Conservation (phyloP, 2,888 invertebrate genomes). For the Pimpla rufipes region DNA sequence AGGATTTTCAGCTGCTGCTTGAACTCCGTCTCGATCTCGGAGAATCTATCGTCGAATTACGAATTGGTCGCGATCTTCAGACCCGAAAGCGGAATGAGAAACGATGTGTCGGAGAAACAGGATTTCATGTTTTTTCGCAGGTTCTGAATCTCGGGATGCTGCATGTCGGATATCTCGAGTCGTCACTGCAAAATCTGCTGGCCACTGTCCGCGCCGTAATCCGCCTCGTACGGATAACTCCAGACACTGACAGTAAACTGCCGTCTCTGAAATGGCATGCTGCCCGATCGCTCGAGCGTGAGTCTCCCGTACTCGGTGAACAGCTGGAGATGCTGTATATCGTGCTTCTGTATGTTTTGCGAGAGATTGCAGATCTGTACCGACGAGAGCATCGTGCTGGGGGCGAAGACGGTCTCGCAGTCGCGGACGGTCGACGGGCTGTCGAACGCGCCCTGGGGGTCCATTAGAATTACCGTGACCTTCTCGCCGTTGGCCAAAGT, state of each 20-base stretch:
- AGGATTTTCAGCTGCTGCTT: slow-evolving; percentile 94
- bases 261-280: slow-evolving; percentile 95
- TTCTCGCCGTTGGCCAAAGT: slow-evolving; percentile 91
- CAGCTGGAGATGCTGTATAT: slow-evolving; percentile 97
- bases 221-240: slow-evolving; percentile 99
- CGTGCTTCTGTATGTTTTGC: slow-evolving; percentile 99
- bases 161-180: slow-evolving; percentile 94
- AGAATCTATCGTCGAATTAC: slow-evolving; percentile 96
- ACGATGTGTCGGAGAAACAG: slow-evolving; percentile 98
- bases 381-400: slow-evolving; percentile 99
- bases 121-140: slow-evolving; percentile 96
- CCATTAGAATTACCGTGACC: slow-evolving; percentile 95
- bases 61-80: slow-evolving; percentile 98
- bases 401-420: slow-evolving; percentile 98
- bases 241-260: slow-evolving; percentile 97
- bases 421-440: slow-evolving; percentile 98
- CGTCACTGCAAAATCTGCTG: slow-evolving; percentile 93
- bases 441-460: slow-evolving; percentile 99
- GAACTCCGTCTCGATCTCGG: slow-evolving; percentile 98
- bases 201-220: slow-evolving; percentile 97
- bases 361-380: slow-evolving; percentile 98
- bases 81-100: slow-evolving; percentile 99
- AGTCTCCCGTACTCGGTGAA: slow-evolving; percentile 99
- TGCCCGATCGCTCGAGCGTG: slow-evolving; percentile 95
- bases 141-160: slow-evolving; percentile 98